Conservation (phyloP, 2,113 vertebrate genomes). For the Phasianus colchicus region DNA sequence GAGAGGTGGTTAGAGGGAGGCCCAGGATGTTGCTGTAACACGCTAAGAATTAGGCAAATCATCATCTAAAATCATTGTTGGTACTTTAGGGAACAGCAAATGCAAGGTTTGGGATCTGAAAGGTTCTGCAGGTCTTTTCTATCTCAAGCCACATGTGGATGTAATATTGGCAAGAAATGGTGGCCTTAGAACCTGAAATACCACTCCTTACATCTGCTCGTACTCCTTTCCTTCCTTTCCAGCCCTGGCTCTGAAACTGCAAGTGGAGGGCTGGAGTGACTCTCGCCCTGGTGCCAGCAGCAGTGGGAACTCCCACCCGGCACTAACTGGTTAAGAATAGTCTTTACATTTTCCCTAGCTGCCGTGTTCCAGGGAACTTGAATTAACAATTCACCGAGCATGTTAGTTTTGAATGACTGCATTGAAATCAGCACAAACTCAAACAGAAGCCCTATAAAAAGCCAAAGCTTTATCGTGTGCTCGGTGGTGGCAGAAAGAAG, state of each 20-base stretch:
- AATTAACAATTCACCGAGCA: slow-evolving; percentile 72
- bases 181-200: background rate
- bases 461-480: slow-evolving; percentile 74
- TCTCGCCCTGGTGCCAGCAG: background rate
- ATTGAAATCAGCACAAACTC: slow-evolving; percentile 73
- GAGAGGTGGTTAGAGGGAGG: background rate
- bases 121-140: background rate
- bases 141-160: background rate
- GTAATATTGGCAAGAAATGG: background rate
- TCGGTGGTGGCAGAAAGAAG: slow-evolving; percentile 43
- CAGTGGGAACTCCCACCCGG: background rate
- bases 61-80: background rate
- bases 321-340: slow-evolving; percentile 73
- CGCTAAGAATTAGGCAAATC: background rate
- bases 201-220: background rate
- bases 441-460: slow-evolving; percentile 73
- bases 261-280: background rate
- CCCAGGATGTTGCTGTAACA: rapidly evolving
- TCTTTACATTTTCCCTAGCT: slow-evolving; percentile 42
- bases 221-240: background rate
- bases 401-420: slow-evolving; percentile 76
- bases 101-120: background rate
- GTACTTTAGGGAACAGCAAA: background rate
- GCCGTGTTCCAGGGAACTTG: slow-evolving; percentile 59
- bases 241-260: background rate